These are phyloP conservation scores for Dyspetes luteomarginatus DNA, from an alignment of 2,888 invertebrate species.

Conservation along the genomic window DNA sequence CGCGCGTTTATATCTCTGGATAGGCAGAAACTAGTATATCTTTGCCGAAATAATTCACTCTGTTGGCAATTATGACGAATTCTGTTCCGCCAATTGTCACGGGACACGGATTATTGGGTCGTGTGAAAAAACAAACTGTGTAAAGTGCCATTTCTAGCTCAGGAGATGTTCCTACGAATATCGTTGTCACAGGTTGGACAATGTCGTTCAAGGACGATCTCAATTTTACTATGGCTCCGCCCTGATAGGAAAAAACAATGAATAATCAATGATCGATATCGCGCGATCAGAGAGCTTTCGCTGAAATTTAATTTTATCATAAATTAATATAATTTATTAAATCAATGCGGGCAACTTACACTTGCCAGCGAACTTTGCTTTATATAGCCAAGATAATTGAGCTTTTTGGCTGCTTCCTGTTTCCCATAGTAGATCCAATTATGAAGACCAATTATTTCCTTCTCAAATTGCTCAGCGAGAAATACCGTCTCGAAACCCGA, in stretches of 20 bases:
- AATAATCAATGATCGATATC: too few relatives aligned
- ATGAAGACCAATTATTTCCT: conserved; percentile 91
- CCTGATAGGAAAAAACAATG: conserved; percentile 84
- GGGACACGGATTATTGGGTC: conserved; percentile 90
- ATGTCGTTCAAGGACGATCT: conserved; percentile 89
- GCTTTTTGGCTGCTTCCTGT: conserved; percentile 89
- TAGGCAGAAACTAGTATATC: conserved; percentile 92
- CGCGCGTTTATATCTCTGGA: conserved; percentile 91
- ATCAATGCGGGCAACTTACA: too few relatives aligned
- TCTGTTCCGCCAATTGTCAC: conserved; percentile 89
- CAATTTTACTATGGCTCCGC: conserved; percentile 89
- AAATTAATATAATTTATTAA: too few relatives aligned
- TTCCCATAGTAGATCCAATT: conserved; percentile 95
- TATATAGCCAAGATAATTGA: conserved; percentile 93
- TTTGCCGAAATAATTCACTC: conserved; percentile 90
- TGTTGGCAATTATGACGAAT: conserved; percentile 90
- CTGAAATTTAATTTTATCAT: too few relatives aligned
- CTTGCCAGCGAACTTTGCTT: conserved; percentile 88
- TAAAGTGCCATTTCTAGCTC: conserved; percentile 96
- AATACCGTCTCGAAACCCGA: conserved; percentile 97
- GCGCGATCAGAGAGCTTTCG: too few relatives aligned
- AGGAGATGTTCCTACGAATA: conserved; percentile 94
- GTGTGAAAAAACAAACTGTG: conserved; percentile 92
- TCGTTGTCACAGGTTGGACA: conserved; percentile 90
- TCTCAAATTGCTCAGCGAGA: conserved; percentile 91